Evolutionary conservation across 2,797 vertebrate species (phyloP), one percentile per base, ranked within the genome.

Genomic region (Hylomyscus alleni): DNA sequence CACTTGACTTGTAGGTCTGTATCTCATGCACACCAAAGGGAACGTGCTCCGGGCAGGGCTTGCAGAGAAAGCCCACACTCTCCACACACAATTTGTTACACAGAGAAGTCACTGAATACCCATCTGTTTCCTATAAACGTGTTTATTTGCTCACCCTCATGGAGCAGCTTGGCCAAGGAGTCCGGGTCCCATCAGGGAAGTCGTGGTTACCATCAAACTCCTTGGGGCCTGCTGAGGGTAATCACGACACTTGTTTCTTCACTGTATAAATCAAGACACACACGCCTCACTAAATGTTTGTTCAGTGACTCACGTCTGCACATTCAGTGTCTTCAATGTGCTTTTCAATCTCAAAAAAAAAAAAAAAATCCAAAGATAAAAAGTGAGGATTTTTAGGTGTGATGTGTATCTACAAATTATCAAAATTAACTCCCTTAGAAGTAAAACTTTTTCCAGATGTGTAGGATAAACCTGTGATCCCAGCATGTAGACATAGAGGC

Each of bases 91-190:
- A 78, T 95, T 95, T 94, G 89, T 96, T 94, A 95, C 22, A 52
- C 56, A 20, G 75, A 94, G 76, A 93, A 96, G 69, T 60, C 90
- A 89, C 81, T 4, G 0, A 26, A 24, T 20, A 17, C 19, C 93
- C 97, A 96, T 98, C 97, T 97, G 97, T 93, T 98, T 97, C 90
- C 93, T 89, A 97, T 97, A 96, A 94, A 89, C 31, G 72, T 97
- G 95, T 96, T 97, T 97, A 93, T 97, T 98, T 97, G 92, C 47
- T 95, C 92, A 93, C 90, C 82, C 89, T 72, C 0, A 34, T 80
- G 95, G 82, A 95, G 91, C 82, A 89, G 50, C 24, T 92, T 87
- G 88, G 72, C 85, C 82, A 56, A 83, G 93, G 52, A 58, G 82
- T 75, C 81, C 67, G 19, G 67, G 75, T 60, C 0, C 0, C 93